These are phyloP conservation scores for Mesaphorura yosii DNA, from an alignment of 1,140 invertebrate species.

Conservation along the genomic window DNA sequence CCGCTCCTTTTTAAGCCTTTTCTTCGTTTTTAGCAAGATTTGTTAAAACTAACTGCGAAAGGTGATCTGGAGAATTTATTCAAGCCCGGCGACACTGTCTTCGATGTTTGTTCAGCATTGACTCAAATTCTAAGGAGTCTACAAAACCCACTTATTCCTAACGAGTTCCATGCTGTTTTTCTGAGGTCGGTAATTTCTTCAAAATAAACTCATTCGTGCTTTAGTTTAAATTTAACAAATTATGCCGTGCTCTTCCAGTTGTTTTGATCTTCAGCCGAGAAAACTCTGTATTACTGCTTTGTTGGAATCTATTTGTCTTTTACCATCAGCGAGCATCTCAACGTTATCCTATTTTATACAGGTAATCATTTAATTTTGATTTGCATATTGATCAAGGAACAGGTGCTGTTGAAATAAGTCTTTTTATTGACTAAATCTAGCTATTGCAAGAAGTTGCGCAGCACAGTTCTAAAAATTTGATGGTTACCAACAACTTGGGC, in stretches of 20 bases:
- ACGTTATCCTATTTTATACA: slow-evolving; percentile 20
- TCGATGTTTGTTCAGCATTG: slow-evolving; percentile 22
- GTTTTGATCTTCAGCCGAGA: slow-evolving; percentile 13
- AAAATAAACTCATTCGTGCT: background rate
- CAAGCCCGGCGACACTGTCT: slow-evolving; percentile 16
- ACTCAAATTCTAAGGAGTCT: slow-evolving; percentile 25
- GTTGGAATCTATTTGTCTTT: slow-evolving; percentile 12
- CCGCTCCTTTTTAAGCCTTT: background rate
- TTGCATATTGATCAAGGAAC: background rate
- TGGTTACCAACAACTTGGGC: slow-evolving; percentile 25
- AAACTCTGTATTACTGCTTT: slow-evolving; percentile 9
- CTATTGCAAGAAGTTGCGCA: slow-evolving; percentile 22
- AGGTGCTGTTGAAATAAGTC: background rate
- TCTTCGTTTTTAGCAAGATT: slow-evolving; percentile 6
- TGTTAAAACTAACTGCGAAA: slow-evolving; percentile 13
- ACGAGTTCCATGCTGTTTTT: slow-evolving; percentile 17
- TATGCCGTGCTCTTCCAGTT: slow-evolving; percentile 12
- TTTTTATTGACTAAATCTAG: slow-evolving; percentile 7
- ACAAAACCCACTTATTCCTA: slow-evolving; percentile 18
- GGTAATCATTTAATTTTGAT: slow-evolving; percentile 7
- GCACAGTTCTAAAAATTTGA: slow-evolving; percentile 14
- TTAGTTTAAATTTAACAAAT: background rate
- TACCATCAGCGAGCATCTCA: slow-evolving; percentile 15
- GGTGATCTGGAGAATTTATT: background rate
- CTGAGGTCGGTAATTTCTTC: slow-evolving; percentile 9